Evolutionary conservation across 2,797 vertebrate species (phyloP), one percentile per base, ranked within the genome.

Genomic region (Cryptoblepharus egeriae): DNA sequence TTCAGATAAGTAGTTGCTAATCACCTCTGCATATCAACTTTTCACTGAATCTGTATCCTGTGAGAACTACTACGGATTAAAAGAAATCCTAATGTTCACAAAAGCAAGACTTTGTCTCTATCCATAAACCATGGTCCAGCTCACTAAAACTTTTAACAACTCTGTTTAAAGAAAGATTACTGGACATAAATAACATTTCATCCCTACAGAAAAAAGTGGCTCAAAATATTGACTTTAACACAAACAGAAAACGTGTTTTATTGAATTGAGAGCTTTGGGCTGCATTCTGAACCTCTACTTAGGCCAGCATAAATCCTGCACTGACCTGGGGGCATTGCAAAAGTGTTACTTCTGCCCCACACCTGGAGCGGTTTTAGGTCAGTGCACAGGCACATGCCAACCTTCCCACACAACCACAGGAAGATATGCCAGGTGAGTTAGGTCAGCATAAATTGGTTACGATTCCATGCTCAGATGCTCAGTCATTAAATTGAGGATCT

Each of bases 1-100:
- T 90, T 93, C 42, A 18, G 58, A 80, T 32, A 77, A 85, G 32
- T 55, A 79, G 32, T 70, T 79, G 1, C 26, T 18, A 75, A 39
- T 81, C 49, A 73, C 80, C 57, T 64, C 73, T 80, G 22, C 32
- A 11, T 79, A 79, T 75, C 70, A 75, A 45, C 49, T 60, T 74
- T 30, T 1, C 28, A 77, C n/a, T 81, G 20, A 69, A 75, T 65
- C 65, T 79, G 85, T 76, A 35, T 77, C 12, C 32, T 49, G 1
- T 2, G 32, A 42, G 49, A 72, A 74, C 82, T 84, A 57, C 45
- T 60, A 82, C 81, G 63, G 55, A 78, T 81, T 71, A 77, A 63
- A 86, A 83, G 82, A 0, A 67, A 32, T 35, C 67, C 18, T 16
- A 5, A 28, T n/a, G 69, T 28, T 60, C 42, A 57, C 1, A 70